Evolutionary conservation across 1,140 invertebrate genomes (phyloP), one percentile per base, ranked within the genome.

Genomic region (Bemisia tabaci): DNA sequence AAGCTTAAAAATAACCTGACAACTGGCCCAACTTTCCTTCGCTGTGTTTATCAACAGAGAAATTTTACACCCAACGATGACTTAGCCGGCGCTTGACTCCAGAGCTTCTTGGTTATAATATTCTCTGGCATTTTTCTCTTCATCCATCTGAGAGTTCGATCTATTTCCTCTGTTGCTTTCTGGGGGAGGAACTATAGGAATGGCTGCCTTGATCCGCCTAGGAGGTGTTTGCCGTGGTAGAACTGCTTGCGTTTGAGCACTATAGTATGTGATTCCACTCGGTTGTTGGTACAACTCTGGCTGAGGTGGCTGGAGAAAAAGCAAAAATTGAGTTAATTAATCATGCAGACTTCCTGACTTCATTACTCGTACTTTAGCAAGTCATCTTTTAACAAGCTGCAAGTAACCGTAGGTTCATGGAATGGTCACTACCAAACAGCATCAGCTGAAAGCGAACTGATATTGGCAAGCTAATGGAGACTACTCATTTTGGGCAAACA

Each of bases 191-290:
- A 81, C 74, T 58, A 81, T 79, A 22, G 80, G 79, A 48, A 81
- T 79, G n/a, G 79, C 79, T n/a, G 76, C 74, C 68, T 78, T 79
- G 21, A 78, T 76, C 60, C 79, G 65, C 59, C 79, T 77, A 23
- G 72, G 68, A 1, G 73, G 70, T 12, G 69, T 73, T 25, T 68
- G 69, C 26, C 77, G 63, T 9, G 73, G 74, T n/a, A 65, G 26
- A 1, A 66, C 66, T 1, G 74, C 71, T 67, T 80, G 79, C 65
- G 70, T 75, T 65, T 78, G 78, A n/a, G 79, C 75, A 67, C 74
- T 78, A 71, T 80, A 81, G 67, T 81, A 81, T 5, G 77, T 79
- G 12, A 79, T 77, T n/a, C 79, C 79, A 60, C 74, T 76, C 58
- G 67, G 68, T 2, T 58, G 63, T 26, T 77, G 74, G 68, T 78